Evolutionary conservation across 2,797 vertebrate species (phyloP).

Genomic region (Anabas testudineus): DNA sequence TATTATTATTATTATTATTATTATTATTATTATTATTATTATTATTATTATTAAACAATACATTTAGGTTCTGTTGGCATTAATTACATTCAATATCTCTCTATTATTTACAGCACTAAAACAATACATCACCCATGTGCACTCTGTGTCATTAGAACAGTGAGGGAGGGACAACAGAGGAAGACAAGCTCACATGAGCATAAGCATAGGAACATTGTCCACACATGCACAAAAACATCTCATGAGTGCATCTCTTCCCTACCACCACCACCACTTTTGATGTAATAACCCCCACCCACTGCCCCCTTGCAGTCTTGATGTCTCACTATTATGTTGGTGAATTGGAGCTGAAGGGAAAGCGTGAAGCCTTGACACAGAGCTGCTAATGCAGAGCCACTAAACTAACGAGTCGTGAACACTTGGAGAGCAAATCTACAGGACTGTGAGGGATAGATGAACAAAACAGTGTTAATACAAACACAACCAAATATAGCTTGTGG

Average conservation of each 20-base stretch:
- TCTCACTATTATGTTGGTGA: conserved; percentile 74
- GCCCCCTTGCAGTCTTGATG: conserved; percentile 40
- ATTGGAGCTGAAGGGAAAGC: conserved; percentile 81
- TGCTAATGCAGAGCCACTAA: conserved; percentile 67
- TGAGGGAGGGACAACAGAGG: not conserved
- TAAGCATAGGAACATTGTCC: conserved; percentile 43
- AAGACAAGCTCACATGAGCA: conserved; percentile 32
- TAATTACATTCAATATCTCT: conserved; percentile 55
- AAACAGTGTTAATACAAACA: conserved; percentile 1
- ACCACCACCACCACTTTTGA: not conserved
- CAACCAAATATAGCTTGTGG: not conserved
- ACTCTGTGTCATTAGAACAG: conserved; percentile 19
- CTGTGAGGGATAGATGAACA: not conserved
- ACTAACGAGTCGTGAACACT: conserved; percentile 36
- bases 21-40: too few relatives aligned
- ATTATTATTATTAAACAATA: too few relatives aligned
- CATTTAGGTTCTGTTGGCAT: too few relatives aligned
- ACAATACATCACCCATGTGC: conserved; percentile 37
- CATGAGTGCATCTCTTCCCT: conserved; percentile 31
- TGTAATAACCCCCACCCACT: not conserved
- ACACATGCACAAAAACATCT: conserved; percentile 63
- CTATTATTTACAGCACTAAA: conserved; percentile 47
- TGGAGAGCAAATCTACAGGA: conserved; percentile 24
- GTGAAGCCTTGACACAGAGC: conserved; percentile 61
- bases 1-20: too few relatives aligned